Percentiles rank a stretch among this genome's conserved stretches.
Conservation (phyloP, 2,113 vertebrate species). For the Gnathonemus longibarbis region DNA sequence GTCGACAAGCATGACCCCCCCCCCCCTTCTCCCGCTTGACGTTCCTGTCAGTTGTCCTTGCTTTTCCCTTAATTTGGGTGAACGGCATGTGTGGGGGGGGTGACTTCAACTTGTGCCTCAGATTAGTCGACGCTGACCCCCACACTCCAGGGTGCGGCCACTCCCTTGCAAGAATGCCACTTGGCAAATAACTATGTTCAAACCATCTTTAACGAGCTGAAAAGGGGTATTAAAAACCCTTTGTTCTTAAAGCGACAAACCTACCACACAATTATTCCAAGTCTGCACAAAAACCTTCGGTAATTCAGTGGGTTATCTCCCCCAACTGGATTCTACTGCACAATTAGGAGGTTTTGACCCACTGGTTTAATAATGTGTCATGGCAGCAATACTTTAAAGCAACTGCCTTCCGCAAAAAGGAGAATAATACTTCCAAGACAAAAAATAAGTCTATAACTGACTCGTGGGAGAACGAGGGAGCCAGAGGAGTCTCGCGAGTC, state of each 20-base stretch:
- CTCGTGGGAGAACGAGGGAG: background rate
- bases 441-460: background rate
- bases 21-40: background rate
- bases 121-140: conserved; percentile 40
- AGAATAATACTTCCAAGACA: background rate
- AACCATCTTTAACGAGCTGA: conserved; percentile 39
- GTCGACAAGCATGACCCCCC: no score
- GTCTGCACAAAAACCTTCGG: conserved; percentile 46
- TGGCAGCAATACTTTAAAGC: conserved; percentile 27
- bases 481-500: background rate
- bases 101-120: conserved; percentile 16
- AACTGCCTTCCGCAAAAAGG: conserved; percentile 18
- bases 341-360: conserved; percentile 55
- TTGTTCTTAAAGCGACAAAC: conserved; percentile 49
- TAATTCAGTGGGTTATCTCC: conserved; percentile 40
- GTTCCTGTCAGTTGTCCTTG: background rate
- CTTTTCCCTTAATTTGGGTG: background rate
- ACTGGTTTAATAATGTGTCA: conserved; percentile 47
- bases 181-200: conserved; percentile 37
- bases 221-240: conserved; percentile 56
- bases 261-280: conserved; percentile 50
- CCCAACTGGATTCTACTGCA: conserved; percentile 36
- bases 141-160: conserved; percentile 14
- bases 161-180: background rate
- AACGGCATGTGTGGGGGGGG: background rate